phyloP scores from a whole-genome alignment of 2,113 vertebrate genomes.

The Mirounga angustirostris region DNA sequence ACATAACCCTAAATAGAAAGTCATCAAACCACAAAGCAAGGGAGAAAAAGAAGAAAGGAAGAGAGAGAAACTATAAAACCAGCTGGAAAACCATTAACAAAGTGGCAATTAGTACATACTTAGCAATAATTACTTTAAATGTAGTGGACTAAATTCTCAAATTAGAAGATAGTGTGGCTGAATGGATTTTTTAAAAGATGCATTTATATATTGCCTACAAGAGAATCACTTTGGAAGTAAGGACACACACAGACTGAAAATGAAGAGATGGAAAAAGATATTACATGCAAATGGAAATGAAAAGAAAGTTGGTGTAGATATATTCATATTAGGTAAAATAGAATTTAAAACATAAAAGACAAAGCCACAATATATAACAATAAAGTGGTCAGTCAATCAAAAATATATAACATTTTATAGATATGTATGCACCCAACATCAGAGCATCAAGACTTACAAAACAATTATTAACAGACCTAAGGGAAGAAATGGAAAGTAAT shows the following conservation, averaged over 20 bases:
- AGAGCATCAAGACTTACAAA: not conserved
- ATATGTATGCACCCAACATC: not conserved
- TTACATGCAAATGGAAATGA: not conserved
- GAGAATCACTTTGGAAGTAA: not conserved
- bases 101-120: not conserved
- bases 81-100: not conserved
- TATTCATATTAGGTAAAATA: not conserved
- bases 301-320: not conserved
- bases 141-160: not conserved
- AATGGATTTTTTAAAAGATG: not conserved
- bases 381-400: not conserved
- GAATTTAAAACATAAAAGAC: not conserved
- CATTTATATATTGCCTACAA: not conserved
- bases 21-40: not conserved
- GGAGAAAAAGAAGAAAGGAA: not conserved
- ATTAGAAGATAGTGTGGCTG: not conserved
- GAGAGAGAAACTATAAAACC: not conserved
- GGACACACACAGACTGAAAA: not conserved
- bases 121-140: not conserved
- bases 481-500: not conserved
- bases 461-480: not conserved
- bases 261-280: not conserved
- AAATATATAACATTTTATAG: not conserved
- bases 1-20: not conserved
- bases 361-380: not conserved